phyloP scores from a whole-genome alignment of 2,113 vertebrate species.

The Numida meleagris region DNA sequence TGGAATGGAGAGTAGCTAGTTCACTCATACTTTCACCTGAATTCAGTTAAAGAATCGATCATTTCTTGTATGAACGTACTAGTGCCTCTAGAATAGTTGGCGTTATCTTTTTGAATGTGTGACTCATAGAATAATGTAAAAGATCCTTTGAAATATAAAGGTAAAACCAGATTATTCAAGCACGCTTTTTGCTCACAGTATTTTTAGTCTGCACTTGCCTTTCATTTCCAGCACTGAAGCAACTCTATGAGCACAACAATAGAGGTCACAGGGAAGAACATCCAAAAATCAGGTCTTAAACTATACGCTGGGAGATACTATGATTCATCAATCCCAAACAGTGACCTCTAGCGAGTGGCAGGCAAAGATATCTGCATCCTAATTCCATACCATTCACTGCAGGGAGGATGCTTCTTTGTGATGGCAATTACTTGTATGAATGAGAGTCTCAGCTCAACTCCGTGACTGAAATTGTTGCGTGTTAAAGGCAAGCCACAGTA shows the following conservation, averaged over 20 bases:
- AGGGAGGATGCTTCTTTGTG: background rate
- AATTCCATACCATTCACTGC: background rate
- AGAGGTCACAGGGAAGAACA: constrained; percentile 19
- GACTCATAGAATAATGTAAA: background rate
- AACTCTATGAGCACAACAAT: background rate
- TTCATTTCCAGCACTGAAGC: constrained; percentile 15
- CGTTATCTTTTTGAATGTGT: background rate
- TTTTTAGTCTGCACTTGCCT: background rate
- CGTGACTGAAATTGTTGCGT: background rate
- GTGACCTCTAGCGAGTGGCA: background rate
- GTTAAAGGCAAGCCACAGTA: background rate
- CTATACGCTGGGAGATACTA: background rate
- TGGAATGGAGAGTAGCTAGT: background rate
- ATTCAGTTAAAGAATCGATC: background rate
- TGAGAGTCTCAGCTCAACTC: background rate
- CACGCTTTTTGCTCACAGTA: background rate
- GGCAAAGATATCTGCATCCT: background rate
- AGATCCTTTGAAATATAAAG: constrained; percentile 51
- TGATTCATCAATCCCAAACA: background rate
- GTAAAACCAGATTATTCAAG: constrained; percentile 21
- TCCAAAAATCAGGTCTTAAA: background rate
- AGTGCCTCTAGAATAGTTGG: background rate
- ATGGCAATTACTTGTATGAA: background rate
- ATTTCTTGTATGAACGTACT: background rate
- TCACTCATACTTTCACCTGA: background rate